Evolutionary conservation across 2,797 vertebrate species (phyloP).

Genomic region (Myoxocephalus aenaeus): DNA sequence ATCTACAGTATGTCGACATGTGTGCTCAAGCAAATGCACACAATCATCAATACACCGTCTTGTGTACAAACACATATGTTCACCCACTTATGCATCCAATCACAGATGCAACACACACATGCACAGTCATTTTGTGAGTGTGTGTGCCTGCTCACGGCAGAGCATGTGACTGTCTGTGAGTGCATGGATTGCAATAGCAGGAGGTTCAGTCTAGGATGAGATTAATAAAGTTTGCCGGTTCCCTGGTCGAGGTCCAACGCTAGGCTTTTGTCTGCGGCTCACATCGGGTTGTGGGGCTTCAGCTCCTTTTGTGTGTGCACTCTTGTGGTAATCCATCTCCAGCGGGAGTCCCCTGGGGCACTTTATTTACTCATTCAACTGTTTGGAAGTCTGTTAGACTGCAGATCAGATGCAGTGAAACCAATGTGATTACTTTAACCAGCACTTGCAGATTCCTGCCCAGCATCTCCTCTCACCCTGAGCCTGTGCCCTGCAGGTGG

Average conservation of each 20-base stretch:
- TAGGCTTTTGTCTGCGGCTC: slow-evolving; percentile 73
- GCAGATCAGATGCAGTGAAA: slow-evolving; percentile 90
- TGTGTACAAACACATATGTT: slow-evolving; percentile 1
- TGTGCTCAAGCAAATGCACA: slow-evolving; percentile 33
- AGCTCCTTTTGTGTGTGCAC: slow-evolving; percentile 88
- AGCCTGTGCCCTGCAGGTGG: slow-evolving; percentile 66
- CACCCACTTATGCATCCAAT: not conserved
- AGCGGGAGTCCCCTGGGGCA: slow-evolving; percentile 85
- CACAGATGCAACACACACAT: not conserved
- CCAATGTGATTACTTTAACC: slow-evolving; percentile 91
- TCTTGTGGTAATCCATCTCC: slow-evolving; percentile 88
- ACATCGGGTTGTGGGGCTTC: slow-evolving; percentile 82
- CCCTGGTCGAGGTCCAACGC: slow-evolving; percentile 75
- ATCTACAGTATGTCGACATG: slow-evolving; percentile 33
- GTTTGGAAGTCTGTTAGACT: slow-evolving; percentile 91
- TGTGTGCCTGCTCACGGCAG: slow-evolving; percentile 35
- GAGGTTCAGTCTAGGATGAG: slow-evolving; percentile 70
- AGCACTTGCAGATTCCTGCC: slow-evolving; percentile 85
- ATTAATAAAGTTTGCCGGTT: slow-evolving; percentile 81
- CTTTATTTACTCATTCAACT: slow-evolving; percentile 93
- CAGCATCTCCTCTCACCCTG: slow-evolving; percentile 76
- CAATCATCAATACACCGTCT: not conserved
- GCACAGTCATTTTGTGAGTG: not conserved
- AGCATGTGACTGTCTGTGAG: slow-evolving; percentile 37
- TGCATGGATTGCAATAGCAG: slow-evolving; percentile 42